These are phyloP conservation scores for Acromyrmex charruanus DNA, from an alignment of 1,140 invertebrate species.

Conservation along the genomic window DNA sequence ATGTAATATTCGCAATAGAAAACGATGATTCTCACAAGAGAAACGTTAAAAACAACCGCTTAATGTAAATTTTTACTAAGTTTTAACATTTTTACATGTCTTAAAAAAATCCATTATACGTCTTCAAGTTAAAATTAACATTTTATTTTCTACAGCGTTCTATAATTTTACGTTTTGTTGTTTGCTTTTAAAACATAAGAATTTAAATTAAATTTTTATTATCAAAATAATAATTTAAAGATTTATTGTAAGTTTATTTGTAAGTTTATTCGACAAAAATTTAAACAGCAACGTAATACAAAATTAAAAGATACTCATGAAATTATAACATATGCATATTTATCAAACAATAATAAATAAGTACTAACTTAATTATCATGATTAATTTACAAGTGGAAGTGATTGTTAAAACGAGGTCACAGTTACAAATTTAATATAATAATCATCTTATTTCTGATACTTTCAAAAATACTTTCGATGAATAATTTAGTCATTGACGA, in stretches of 20 bases:
- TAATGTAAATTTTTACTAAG: background rate
- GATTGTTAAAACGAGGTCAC: constrained; percentile 24
- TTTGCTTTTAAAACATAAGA: background rate
- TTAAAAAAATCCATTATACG: no score
- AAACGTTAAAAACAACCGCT: background rate
- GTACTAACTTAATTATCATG: constrained; percentile 1
- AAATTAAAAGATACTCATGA: constrained; percentile 1
- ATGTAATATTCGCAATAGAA: constrained; percentile 2
- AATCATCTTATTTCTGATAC: constrained; percentile 32
- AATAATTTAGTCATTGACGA: background rate
- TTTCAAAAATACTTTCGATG: constrained; percentile 18
- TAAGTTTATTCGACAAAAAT: background rate
- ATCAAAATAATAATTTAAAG: background rate
- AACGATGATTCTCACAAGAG: constrained; percentile 11
- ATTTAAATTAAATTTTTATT: background rate
- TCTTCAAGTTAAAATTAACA: no score
- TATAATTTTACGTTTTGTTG: background rate
- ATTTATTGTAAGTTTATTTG: background rate
- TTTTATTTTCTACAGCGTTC: background rate
- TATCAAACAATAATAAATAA: background rate
- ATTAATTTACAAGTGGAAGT: background rate
- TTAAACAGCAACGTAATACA: background rate
- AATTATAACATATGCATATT: background rate
- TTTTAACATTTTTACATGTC: no score
- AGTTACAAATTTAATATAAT: constrained; percentile 19